Percentiles rank a stretch among this genome's conserved stretches.
These are phyloP conservation scores for Oreonectes daqikongensis DNA, from an alignment of 2,797 vertebrate genomes.

Conservation along the genomic window DNA sequence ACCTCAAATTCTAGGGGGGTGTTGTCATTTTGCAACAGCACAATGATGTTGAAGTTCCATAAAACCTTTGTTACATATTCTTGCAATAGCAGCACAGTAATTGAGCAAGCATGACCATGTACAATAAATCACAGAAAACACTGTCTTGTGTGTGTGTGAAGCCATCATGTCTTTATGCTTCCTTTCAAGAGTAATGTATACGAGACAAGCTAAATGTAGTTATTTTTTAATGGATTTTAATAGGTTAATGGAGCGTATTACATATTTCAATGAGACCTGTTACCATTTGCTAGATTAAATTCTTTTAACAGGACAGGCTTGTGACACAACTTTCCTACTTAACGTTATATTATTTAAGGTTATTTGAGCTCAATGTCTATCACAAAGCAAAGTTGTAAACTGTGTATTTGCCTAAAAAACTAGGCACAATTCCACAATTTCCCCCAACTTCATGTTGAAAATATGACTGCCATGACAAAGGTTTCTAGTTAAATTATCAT, in stretches of 20 bases:
- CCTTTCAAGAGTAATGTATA: not conserved
- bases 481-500: too few species aligned
- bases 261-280: not conserved
- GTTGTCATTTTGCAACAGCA: not conserved
- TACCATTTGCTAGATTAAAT: not conserved
- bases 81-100: not conserved
- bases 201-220: not conserved
- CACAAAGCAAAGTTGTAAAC: too few species aligned
- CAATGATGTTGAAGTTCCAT: not conserved
- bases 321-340: too few species aligned
- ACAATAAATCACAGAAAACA: not conserved
- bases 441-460: too few species aligned
- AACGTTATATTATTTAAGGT: too few species aligned
- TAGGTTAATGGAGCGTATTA: not conserved
- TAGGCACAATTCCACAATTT: too few species aligned
- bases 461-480: too few species aligned
- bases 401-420: too few species aligned
- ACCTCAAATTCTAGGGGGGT: not conserved
- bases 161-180: not conserved
- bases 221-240: not conserved
- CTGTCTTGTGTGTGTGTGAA: not conserved
- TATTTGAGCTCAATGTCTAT: too few species aligned
- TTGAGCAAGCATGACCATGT: not conserved
- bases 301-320: too few species aligned
- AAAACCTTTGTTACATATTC: slow-evolving; percentile 31